A percentile compares a stretch with the other conserved stretches of the same genome.
Conservation (phyloP, 2,113 vertebrate species). For the Forbesichthys agassizii region DNA sequence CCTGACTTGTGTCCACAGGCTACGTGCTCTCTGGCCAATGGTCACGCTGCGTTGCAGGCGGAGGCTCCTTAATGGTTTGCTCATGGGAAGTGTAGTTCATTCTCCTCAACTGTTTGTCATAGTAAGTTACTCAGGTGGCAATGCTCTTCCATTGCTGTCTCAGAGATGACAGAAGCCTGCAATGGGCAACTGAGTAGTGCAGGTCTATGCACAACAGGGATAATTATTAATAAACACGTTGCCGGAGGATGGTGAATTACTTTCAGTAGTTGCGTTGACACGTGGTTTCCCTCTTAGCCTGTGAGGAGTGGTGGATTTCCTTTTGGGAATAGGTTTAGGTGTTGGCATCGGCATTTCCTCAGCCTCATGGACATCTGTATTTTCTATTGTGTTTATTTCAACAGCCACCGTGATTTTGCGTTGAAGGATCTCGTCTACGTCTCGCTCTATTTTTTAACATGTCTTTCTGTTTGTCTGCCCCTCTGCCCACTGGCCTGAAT, state of each 20-base stretch:
- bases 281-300: slow-evolving; percentile 35
- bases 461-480: not conserved
- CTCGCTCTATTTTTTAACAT: not conserved
- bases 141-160: slow-evolving; percentile 70
- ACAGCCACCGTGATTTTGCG: slow-evolving; percentile 55
- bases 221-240: not conserved
- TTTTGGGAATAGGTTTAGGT: slow-evolving; percentile 37
- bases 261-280: fast-evolving
- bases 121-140: slow-evolving; percentile 64
- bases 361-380: not conserved
- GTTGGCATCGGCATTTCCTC: slow-evolving; percentile 6
- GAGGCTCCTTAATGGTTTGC: slow-evolving; percentile 71
- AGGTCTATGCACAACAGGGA: slow-evolving; percentile 19
- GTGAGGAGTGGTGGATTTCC: slow-evolving; percentile 47
- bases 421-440: not conserved
- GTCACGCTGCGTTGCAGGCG: slow-evolving; percentile 53
- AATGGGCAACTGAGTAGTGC: slow-evolving; percentile 51
- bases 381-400: slow-evolving; percentile 45
- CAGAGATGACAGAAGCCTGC: slow-evolving; percentile 71
- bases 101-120: slow-evolving; percentile 65
- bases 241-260: not conserved
- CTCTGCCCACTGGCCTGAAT: slow-evolving; percentile 47
- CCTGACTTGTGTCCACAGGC: slow-evolving; percentile 75
- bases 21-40: slow-evolving; percentile 63
- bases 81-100: slow-evolving; percentile 78